Evolutionary conservation across 2,888 invertebrate genomes (phyloP).

Genomic region (Iselma pallidipennis): DNA sequence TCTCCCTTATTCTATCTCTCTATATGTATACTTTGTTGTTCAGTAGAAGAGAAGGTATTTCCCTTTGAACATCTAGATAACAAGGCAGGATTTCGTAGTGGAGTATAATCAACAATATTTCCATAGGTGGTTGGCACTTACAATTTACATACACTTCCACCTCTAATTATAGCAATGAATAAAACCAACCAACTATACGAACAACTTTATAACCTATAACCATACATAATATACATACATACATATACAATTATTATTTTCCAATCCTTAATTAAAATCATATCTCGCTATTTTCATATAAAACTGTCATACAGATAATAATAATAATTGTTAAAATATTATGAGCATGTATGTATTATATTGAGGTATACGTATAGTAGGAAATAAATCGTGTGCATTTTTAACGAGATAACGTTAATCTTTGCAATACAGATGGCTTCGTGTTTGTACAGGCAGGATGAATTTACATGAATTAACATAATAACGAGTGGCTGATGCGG

Average conservation of each 20-base stretch:
- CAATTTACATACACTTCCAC: conserved; percentile 24
- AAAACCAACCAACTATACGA: conserved; percentile 5
- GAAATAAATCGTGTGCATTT: conserved; percentile 24
- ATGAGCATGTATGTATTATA: not conserved
- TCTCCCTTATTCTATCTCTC: not conserved
- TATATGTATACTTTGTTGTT: not conserved
- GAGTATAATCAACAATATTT: conserved; percentile 24
- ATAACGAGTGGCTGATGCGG: conserved; percentile 25
- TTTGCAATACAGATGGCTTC: conserved; percentile 25
- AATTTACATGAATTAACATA: conserved; percentile 33
- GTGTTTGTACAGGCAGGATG: conserved; percentile 23
- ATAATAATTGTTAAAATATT: not conserved
- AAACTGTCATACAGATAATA: not conserved
- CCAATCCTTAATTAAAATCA: not conserved
- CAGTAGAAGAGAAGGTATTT: conserved; percentile 10
- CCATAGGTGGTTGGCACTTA: conserved; percentile 19
- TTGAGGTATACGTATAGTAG: not conserved
- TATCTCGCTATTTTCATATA: not conserved
- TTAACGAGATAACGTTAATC: conserved; percentile 29
- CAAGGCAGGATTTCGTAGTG: conserved; percentile 16
- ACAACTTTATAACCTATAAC: not conserved
- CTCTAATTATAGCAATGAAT: conserved; percentile 14
- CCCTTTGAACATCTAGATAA: conserved; percentile 19
- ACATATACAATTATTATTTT: not conserved
- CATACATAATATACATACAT: not conserved